Conservation (phyloP, 2,113 vertebrate species). For the Myodes glareolus region DNA sequence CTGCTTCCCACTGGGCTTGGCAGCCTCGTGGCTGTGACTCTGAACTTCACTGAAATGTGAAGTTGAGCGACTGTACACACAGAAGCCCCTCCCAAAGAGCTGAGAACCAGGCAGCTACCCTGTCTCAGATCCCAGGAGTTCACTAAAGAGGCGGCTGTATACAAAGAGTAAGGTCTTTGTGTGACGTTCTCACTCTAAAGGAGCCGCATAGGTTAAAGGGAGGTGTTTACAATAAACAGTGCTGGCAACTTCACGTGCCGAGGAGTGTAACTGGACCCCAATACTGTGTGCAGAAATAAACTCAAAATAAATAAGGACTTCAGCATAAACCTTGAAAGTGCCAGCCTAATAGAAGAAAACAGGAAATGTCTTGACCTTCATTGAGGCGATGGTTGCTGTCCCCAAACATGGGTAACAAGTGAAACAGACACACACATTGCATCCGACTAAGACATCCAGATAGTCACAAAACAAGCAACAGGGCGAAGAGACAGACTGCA, state of each 20-base stretch:
- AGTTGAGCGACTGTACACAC: not conserved
- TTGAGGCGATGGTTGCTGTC: not conserved
- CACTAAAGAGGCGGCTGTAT: not conserved
- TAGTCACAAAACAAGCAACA: not conserved
- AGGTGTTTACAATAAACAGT: not conserved
- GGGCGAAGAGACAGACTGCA: not conserved
- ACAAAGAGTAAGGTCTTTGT: not conserved
- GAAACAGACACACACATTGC: not conserved
- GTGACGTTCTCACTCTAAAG: not conserved
- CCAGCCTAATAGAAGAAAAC: not conserved
- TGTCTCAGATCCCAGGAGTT: no score
- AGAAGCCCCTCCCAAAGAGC: not conserved
- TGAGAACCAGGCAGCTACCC: not conserved
- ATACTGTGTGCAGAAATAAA: not conserved
- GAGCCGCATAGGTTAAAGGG: not conserved
- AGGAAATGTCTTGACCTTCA: not conserved
- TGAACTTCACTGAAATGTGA: no score
- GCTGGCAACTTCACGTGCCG: not conserved
- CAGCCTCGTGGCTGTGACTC: no score
- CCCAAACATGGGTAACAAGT: not conserved
- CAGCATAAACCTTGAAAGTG: not conserved
- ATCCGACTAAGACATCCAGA: not conserved
- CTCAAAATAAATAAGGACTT: not conserved
- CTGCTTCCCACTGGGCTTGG: fast-evolving
- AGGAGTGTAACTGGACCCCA: no score